Evolutionary conservation across 2,797 vertebrate species (phyloP), one percentile per base, ranked within the genome.

Genomic region (Anniella stebbinsi): DNA sequence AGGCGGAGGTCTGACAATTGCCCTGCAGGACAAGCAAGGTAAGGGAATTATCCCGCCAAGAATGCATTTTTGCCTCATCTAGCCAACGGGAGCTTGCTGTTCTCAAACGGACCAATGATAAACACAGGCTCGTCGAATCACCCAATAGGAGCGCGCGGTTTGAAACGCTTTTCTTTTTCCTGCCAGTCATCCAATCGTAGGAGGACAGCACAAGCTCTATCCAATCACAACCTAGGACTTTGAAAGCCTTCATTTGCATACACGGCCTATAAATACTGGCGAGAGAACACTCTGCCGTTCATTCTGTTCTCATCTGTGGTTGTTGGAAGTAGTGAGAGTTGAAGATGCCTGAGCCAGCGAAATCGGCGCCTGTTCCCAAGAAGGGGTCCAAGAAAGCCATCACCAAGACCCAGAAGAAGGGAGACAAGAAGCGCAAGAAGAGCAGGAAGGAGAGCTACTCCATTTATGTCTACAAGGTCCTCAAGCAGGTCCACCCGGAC

Each of bases 401-500:
- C 45, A 81, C 82, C 11, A 91, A 92, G 85, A 90, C 82, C 0
- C 88, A 87, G 84, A 89, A 89, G 84, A 89, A 91, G 57, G 91
- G 88, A 0, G 73, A 78, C 30, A 78, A 87, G 86, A 78, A 87
- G 41, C 57, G 60, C 21, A 87, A 66, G 86, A 77, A 87, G 73
- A 41, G 54, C 80, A 38, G 89, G 2, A 97, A 97, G 80, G 96
- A 97, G 41, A 98, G 97, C 94, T 97, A 97, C 45, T 96, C 96
- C 10, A 97, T 97, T 66, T 97, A 97, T 21, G 95, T 97, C 69
- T 90, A 90, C 66, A 90, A 90, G 67, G 89, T 90, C 51, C 38
- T 90, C 1, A 85, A 89, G 63, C 88, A 89, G 28, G 88, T 89
- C 4, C 88, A 85, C 69, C 89, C 89, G 0, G 89, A 90, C 89